Base-by-base conservation (phyloP, 1,140 invertebrate genomes). In the Drosophila orena region DNA sequence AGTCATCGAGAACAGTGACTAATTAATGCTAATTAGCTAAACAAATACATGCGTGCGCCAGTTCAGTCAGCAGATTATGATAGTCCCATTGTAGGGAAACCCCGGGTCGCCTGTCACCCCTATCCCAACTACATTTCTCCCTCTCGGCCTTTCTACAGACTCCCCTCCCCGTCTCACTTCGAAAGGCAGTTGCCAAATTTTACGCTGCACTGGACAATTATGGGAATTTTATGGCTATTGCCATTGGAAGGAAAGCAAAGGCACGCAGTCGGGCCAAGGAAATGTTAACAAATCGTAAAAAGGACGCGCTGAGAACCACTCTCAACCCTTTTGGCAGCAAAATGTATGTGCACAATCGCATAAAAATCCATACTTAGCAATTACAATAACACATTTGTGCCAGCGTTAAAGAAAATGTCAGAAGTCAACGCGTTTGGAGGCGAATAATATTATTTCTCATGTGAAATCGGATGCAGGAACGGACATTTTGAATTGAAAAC, bases 281-380 rank as follows among this genome's bases (percentile, higher is more conserved):
- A 77, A 80, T 84, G 80, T 80, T 89, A 81, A 89, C 76, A 84
- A 88, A 75, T 86, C 74, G 77, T 89, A 79, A 89, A 76, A 85
- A 73, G 76, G 68, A 84, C 52, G 59, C 54, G 30, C 56, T 44
- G 34, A 46, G 55, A 57, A 43, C 17, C 50, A 59, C 22, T 42
- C 61, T 43, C 50, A 77, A 56, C 72, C 64, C 55, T 43, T 56
- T 44, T 68, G 49, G n/a, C 64, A 56, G 10, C 2, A 8, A 34
- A 38, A 49, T 43, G 17, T 22, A 10, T 34, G 37, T 34, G 37
- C 22, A 52, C 46, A 43, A 47, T 43, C 34, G 61, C 38, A 75
- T 50, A 71, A 46, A 65, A 75, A 43, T 52, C 60, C 59, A 35
- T 44, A 22, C 43, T 35, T 27, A 15, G 46, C 60, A 44, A 68